These are phyloP conservation scores for Sphenopsis melanotis DNA, from an alignment of 2,797 vertebrate genomes.

Conservation along the genomic window DNA sequence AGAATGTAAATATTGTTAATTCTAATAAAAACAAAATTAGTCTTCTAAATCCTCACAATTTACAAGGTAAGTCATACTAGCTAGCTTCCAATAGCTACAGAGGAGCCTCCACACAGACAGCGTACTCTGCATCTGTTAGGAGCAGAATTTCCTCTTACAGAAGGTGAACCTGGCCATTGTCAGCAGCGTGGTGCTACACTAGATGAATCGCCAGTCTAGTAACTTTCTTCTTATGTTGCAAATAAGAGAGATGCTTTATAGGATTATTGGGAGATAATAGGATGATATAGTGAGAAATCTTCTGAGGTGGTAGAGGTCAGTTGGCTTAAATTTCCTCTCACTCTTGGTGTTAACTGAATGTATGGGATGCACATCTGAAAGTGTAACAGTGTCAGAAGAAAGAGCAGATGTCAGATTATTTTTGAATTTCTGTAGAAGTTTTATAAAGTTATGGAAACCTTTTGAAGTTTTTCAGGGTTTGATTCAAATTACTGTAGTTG, in stretches of 20 bases:
- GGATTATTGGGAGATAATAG: constrained; percentile 39
- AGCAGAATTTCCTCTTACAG: neutral
- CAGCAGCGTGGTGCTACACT: neutral
- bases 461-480: constrained; percentile 30
- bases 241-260: constrained; percentile 8
- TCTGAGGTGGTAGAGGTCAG: neutral
- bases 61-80: neutral
- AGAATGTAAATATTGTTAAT: neutral
- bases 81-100: neutral
- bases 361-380: neutral
- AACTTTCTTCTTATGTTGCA: constrained; percentile 20
- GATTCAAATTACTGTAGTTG: constrained; percentile 17
- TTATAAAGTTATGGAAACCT: constrained; percentile 1
- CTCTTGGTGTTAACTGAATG: constrained; percentile 8
- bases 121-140: neutral
- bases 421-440: constrained; percentile 29
- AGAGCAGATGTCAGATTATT: constrained; percentile 12
- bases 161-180: neutral
- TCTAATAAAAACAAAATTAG: neutral
- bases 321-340: constrained; percentile 25
- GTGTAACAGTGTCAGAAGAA: neutral
- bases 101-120: neutral
- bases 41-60: neutral
- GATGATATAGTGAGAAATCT: constrained; percentile 15
- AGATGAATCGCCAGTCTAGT: neutral